Conservation (phyloP, 2,888 invertebrate genomes). For the Macrosoma leucophasiata region DNA sequence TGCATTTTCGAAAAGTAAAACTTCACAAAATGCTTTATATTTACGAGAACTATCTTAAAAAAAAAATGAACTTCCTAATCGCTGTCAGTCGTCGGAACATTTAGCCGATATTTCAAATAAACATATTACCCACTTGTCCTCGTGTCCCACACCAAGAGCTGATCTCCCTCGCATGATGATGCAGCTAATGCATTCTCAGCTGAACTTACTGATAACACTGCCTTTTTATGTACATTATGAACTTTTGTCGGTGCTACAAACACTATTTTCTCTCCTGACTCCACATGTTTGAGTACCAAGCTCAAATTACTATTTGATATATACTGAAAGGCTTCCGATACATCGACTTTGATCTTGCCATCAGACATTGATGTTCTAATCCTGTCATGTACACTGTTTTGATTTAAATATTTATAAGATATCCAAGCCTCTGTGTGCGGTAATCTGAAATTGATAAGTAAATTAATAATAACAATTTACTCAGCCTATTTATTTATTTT, state of each 20-base stretch:
- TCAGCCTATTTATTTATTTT: no score
- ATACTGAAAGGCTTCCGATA: constrained; percentile 56
- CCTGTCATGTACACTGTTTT: constrained; percentile 56
- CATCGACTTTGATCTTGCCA: constrained; percentile 56
- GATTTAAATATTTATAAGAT: constrained; percentile 60
- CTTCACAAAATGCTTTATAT: no score
- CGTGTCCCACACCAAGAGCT: constrained; percentile 79
- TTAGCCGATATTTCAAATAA: no score
- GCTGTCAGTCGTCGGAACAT: no score
- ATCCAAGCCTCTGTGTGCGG: constrained; percentile 68
- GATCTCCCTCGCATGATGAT: constrained; percentile 77
- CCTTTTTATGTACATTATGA: constrained; percentile 63
- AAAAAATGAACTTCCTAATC: no score
- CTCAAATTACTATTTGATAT: constrained; percentile 53
- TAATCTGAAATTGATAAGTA: constrained; percentile 55
- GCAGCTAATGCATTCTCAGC: constrained; percentile 77
- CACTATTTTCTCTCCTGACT: constrained; percentile 56
- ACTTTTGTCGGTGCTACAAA: constrained; percentile 71
- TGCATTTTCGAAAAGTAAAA: no score
- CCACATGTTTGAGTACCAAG: constrained; percentile 58
- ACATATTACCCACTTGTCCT: constrained; percentile 72
- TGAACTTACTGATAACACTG: constrained; percentile 74
- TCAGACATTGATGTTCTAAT: constrained; percentile 47
- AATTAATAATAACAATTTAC: no score
- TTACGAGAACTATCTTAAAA: no score